Evolutionary conservation across 1,140 invertebrate genomes (phyloP), one percentile per base, ranked within the genome.

Genomic region (Theocolax elegans): DNA sequence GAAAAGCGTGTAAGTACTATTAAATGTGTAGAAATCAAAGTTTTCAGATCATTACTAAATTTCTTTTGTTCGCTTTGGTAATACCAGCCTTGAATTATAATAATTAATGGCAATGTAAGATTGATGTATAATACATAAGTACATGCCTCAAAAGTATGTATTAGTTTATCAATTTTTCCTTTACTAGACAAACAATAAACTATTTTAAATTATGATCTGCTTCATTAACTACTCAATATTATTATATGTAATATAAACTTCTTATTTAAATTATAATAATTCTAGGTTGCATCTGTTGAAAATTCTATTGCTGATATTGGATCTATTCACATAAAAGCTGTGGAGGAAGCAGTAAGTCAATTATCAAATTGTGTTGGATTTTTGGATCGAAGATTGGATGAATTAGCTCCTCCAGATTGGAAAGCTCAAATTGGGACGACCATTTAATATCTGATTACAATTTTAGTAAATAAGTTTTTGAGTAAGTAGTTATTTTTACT

Each of bases 371-470:
- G 80, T 44, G 74, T 83, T n/a, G 76, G 70, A 64, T 81, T 79
- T 74, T 74, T 83, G 54, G 80, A 83, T 64, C 75, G 76, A 51
- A 74, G 80, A 69, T 56, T 83, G 1, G 80, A 82, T 40, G 82
- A 83, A 74, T 72, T 83, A 27, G 49, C 73, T 17, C 82, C 82
- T 13, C 17, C 63, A n/a, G 72, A 78, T n/a, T 83, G 80, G 82
- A 80, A 80, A 74, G 64, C 63, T 63, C 67, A 80, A 72, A 72
- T 81, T 53, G 72, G 13, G 19, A 46, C 10, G 12, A 3, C n/a
- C 44, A 1, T 4, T 56, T 31, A 44, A 29, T 63, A 59, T n/a
- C 1, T 10, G 6, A 27, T 44, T 3, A 2, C 25, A 42, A 42
- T 42, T 42, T 25, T n/a, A 29, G 27, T 53, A 4, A 27, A n/a